Base-by-base conservation (phyloP, 2,888 invertebrate species). In the Mesoligia furuncula region DNA sequence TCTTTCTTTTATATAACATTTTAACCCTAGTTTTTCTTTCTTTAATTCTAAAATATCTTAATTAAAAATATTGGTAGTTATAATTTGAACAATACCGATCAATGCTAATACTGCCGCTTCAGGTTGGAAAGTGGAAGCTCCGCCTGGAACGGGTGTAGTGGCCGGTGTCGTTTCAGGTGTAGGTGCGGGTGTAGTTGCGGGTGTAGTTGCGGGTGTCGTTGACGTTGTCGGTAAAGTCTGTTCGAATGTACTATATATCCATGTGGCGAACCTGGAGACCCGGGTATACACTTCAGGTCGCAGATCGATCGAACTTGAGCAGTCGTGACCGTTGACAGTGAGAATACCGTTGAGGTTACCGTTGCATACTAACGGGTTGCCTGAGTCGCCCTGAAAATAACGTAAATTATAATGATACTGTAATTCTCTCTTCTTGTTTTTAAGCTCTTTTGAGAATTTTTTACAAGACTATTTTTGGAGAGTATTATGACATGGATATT, bases 301-400 rank as follows among this genome's bases (percentile, higher is more conserved):
- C 5, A 5, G 13, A 24, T 1, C 0, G n/a, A 1, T 0, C 15
- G 0, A 0, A 24, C 0, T 1, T 27, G 57, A 15, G 42, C 80
- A 80, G 17, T 57, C 27, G 9, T n/a, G 39, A 13, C 67, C 20
- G 15, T 45, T 48, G 9, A 24, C 0, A 27, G 65, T 2, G 15
- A 80, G 75, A 65, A 80, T 17, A 66, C 80, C 80, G 15, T 51
- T 42, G 17, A 80, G 75, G 17, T 24, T n/a, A 1, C 31, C 42
- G 15, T 59, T 42, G 24, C 75, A 80, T 17, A 80, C 69, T 42
- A 80, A 69, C 31, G 80, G 80, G 36, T 80, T 80, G 9, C 80
- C 80, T 8, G 8, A 24, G 15, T 80, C 80, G 1, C 80, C 80
- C 79, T 80, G 75, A 57, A 80, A 79, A 57, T 20, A 57, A 64